Conservation (phyloP, 2,888 invertebrate genomes). For the Onchidella celtica region DNA sequence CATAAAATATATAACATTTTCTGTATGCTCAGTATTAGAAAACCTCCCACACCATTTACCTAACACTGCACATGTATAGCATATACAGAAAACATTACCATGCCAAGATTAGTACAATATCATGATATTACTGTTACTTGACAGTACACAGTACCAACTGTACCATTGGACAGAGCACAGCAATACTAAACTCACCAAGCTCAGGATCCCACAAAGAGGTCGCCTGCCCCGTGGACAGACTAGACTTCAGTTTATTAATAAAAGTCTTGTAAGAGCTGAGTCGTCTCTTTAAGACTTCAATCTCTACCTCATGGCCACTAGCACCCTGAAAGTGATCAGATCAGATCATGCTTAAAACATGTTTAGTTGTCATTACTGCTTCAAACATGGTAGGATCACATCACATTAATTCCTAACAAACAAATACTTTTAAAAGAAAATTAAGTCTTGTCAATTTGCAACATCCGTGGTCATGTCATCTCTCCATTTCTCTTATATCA, state of each 20-base stretch:
- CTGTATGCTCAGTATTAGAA: no score
- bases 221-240: constrained; percentile 59
- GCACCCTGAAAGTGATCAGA: constrained; percentile 61
- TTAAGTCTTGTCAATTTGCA: no score
- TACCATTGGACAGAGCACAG: no score
- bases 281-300: constrained; percentile 66
- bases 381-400: no score
- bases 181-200: constrained; percentile 48
- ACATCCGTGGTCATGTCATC: no score
- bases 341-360: neutral
- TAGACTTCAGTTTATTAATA: constrained; percentile 57
- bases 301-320: constrained; percentile 71
- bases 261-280: constrained; percentile 58
- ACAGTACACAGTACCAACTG: neutral
- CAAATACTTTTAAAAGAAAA: no score
- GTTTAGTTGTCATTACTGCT: no score
- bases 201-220: constrained; percentile 60
- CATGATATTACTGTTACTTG: neutral
- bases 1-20: no score
- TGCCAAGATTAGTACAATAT: neutral
- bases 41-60: no score
- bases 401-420: no score
- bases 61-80: no score
- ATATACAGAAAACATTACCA: neutral
- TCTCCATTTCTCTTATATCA: no score